Conservation (phyloP, 2,888 invertebrate species). For the Tachina fera region DNA sequence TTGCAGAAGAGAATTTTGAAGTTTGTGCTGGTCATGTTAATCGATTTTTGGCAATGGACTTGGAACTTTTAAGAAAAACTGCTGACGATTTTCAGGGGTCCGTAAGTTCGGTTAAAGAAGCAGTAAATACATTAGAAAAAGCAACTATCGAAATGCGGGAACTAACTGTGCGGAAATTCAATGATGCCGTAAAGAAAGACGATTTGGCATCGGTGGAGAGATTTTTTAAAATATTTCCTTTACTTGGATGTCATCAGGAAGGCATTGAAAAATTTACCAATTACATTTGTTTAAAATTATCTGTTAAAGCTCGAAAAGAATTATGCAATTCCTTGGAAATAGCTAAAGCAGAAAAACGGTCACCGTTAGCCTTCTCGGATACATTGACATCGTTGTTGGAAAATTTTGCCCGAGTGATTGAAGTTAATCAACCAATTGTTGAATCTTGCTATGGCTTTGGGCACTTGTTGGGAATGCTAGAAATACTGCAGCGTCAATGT, state of each 20-base stretch:
- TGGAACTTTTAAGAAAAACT: constrained; percentile 89
- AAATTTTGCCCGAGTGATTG: constrained; percentile 91
- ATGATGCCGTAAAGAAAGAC: constrained; percentile 93
- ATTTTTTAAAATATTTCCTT: constrained; percentile 98
- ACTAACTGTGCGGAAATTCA: constrained; percentile 89
- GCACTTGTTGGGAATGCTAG: constrained; percentile 87
- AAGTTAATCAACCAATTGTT: constrained; percentile 94
- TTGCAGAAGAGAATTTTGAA: constrained; percentile 97
- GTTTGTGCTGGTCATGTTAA: constrained; percentile 97
- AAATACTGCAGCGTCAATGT: constrained; percentile 90
- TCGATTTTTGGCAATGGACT: constrained; percentile 96
- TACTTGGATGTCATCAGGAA: constrained; percentile 94
- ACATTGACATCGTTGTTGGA: constrained; percentile 93
- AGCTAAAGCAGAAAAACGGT: constrained; percentile 87
- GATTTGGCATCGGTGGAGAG: constrained; percentile 96
- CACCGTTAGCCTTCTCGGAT: constrained; percentile 92
- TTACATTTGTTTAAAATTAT: constrained; percentile 91
- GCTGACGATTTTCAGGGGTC: constrained; percentile 89
- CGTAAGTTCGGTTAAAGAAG: constrained; percentile 82
- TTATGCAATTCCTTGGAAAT: constrained; percentile 87
- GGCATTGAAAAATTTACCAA: constrained; percentile 94
- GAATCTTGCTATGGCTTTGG: constrained; percentile 95
- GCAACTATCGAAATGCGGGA: constrained; percentile 87
- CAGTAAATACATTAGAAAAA: constrained; percentile 86
- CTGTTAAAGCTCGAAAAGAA: constrained; percentile 88